Percentiles rank a stretch among this genome's conserved stretches.
Conservation (phyloP, 2,888 invertebrate species). For the Eupithecia dodoneata region DNA sequence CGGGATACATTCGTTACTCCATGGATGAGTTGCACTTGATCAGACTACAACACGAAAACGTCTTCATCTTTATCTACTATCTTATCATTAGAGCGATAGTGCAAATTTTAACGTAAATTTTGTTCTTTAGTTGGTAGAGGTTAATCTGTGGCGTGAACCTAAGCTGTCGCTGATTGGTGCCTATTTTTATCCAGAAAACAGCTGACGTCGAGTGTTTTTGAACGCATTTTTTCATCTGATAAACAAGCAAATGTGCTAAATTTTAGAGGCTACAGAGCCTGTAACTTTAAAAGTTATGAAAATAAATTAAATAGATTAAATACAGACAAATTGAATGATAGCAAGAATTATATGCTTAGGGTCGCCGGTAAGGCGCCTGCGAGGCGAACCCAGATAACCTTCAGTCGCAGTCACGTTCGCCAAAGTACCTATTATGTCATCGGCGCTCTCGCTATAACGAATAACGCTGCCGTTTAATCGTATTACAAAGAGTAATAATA, state of each 20-base stretch:
- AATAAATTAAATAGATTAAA: neutral
- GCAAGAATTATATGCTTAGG: neutral
- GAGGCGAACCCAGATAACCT: neutral
- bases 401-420: neutral
- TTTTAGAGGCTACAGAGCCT: neutral
- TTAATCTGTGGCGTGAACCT: neutral
- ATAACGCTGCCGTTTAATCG: neutral
- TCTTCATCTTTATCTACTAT: neutral
- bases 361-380: neutral
- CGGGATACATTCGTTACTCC: neutral
- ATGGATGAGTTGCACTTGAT: neutral
- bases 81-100: neutral
- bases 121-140: neutral
- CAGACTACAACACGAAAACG: neutral
- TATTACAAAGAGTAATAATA: neutral
- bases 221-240: neutral
- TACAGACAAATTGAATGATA: neutral
- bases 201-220: neutral
- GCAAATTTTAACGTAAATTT: neutral
- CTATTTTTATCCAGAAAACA: conserved; percentile 1
- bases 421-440: neutral
- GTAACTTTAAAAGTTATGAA: neutral
- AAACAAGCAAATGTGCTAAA: neutral
- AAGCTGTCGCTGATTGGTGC: neutral
- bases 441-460: neutral